Conservation (phyloP, 2,797 vertebrate species). For the Pangasius djambal region DNA sequence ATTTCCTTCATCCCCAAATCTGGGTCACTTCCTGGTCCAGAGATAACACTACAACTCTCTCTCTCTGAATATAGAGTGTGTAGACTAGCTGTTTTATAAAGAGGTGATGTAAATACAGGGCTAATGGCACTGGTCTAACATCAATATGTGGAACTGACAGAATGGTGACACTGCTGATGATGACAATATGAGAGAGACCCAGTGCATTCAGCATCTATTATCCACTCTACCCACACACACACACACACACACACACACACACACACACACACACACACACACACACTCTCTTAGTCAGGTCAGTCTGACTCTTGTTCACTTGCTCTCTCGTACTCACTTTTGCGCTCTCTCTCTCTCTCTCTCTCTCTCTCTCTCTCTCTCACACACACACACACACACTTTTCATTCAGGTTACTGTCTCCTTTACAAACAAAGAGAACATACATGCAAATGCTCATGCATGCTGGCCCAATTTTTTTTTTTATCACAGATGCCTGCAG, state of each 20-base stretch:
- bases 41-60: slow-evolving; percentile 9
- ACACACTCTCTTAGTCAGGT: slow-evolving; percentile 58
- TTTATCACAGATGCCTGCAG: not conserved
- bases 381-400: not conserved
- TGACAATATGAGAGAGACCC: slow-evolving; percentile 62
- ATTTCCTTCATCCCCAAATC: slow-evolving; percentile 56
- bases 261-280: slow-evolving; percentile 57
- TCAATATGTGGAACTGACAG: slow-evolving; percentile 48
- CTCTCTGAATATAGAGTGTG: not conserved
- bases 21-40: slow-evolving; percentile 19
- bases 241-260: slow-evolving; percentile 45
- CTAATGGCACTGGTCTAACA: not conserved
- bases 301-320: not conserved
- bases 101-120: not conserved
- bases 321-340: not conserved
- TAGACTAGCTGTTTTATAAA: slow-evolving; percentile 8
- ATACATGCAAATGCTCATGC: not conserved
- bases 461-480: not conserved
- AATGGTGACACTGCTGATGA: slow-evolving; percentile 55
- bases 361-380: not conserved
- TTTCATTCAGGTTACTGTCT: not conserved
- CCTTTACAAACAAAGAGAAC: not conserved
- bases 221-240: slow-evolving; percentile 46
- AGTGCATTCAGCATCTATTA: slow-evolving; percentile 64
- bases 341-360: no score